Conservation (phyloP, 2,797 vertebrate species). For the Taeniopygia guttata region DNA sequence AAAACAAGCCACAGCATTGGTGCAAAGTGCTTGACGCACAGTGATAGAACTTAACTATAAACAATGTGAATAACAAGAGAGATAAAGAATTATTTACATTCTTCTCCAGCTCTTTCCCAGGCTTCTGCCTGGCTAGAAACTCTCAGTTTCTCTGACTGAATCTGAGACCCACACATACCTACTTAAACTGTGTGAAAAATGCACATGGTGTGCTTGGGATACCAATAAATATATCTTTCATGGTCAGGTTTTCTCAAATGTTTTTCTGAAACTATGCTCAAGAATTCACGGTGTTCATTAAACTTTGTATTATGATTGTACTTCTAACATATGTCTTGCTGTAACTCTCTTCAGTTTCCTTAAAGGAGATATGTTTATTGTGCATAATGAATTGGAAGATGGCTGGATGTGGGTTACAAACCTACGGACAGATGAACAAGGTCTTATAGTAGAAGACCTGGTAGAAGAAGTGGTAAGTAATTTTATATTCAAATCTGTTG, state of each 20-base stretch:
- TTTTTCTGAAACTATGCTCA: not conserved
- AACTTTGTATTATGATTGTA: not conserved
- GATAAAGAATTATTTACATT: no score
- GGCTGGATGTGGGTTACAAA: constrained; percentile 99
- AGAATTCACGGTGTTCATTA: not conserved
- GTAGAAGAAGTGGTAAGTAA: constrained; percentile 93
- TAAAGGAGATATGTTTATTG: constrained; percentile 99
- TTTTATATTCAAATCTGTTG: not conserved
- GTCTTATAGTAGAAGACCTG: constrained; percentile 95
- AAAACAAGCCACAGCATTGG: no score
- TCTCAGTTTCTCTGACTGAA: no score
- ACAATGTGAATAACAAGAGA: no score
- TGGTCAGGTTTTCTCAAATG: not conserved
- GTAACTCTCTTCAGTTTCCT: constrained; percentile 84
- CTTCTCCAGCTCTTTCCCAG: no score
- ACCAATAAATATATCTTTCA: not conserved
- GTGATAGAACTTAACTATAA: no score
- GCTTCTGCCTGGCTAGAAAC: no score
- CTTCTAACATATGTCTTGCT: constrained; percentile 16
- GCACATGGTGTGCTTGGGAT: not conserved
- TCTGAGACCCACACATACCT: no score
- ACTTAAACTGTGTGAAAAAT: constrained; percentile 1
- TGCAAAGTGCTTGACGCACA: no score
- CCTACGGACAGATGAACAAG: constrained; percentile 94
- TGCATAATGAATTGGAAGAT: constrained; percentile 97